Conservation (phyloP, 2,797 vertebrate species). For the Kryptopterus vitreolus region DNA sequence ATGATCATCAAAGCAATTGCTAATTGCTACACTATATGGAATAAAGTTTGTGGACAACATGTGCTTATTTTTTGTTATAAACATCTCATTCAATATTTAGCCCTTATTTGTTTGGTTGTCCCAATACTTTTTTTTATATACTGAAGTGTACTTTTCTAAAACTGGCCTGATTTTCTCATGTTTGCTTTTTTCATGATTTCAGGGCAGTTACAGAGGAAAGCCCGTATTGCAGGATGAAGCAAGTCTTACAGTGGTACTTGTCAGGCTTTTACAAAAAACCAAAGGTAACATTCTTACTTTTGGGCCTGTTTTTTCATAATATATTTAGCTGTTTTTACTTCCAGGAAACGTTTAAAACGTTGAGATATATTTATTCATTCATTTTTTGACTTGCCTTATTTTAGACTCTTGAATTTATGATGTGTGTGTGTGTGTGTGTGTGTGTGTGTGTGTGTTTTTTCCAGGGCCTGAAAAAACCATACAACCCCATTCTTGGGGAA, state of each 20-base stretch:
- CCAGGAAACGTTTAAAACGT: not conserved
- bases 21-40: not conserved
- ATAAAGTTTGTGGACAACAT: too few relatives aligned
- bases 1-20: not conserved
- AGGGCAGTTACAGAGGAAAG: constrained; percentile 87
- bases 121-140: too few relatives aligned
- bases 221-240: constrained; percentile 88
- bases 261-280: constrained; percentile 99
- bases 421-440: not conserved
- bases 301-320: too few relatives aligned
- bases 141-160: not conserved
- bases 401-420: not conserved
- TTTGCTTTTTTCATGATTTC: constrained; percentile 17
- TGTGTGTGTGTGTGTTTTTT: constrained; percentile 44
- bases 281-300: constrained; percentile 76
- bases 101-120: too few relatives aligned
- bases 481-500: constrained; percentile 95
- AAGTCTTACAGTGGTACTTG: constrained; percentile 93
- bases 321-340: not conserved
- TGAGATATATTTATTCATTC: not conserved
- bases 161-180: not conserved
- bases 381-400: not conserved
- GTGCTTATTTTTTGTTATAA: too few relatives aligned
- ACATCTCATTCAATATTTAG: too few relatives aligned
- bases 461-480: constrained; percentile 97